Base-by-base conservation (phyloP, 2,113 vertebrate genomes). In the Alaudala cheleensis region DNA sequence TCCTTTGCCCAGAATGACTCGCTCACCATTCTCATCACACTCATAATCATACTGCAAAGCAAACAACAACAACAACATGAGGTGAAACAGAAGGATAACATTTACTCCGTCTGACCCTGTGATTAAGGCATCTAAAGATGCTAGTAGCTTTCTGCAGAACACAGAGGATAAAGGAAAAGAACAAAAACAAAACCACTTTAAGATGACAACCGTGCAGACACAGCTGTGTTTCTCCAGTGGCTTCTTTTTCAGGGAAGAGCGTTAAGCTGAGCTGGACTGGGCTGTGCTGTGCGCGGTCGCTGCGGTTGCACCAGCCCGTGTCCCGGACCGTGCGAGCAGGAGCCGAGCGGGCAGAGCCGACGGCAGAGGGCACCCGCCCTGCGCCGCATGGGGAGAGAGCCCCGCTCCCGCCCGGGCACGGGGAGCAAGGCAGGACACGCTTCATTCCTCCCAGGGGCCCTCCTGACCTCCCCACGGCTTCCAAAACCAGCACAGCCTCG, bases 1-100 rank as follows among this genome's bases (percentile, higher is more conserved):
- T 50, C 99, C 99, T 98, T 99, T 99, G 37, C 99, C 99, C 96
- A 99, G 98, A 87, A 99, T 71, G 69, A 99, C 98, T 97, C 98
- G 97, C 88, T 99, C 99, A 1, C 99, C 99, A 5, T 99, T 99
- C 96, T 99, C 99, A 33, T 99, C 99, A 44, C 99, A 99, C 96
- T 99, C 99, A 5, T 99, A 99, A 97, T 99, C 99, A 69, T 99
- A 99, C 99, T 99, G 97, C 26, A 95, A 95, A 89, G 77, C 70
- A 69, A 96, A 73, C 47, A 54, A 76, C 90, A 39, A 16, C 90
- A 37, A 16, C 90, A 37, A 28, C 14, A 7, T 58, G 56, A 94
- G 87, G 62, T 34, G 26, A 81, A 94, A 71, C 29, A 44, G 62
- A 85, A 25, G 25, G 14, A 12, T 12, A 37, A 28, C 13, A 81